Base-by-base conservation (phyloP, 64 coral and sea anemone species). In the Pachyseris speciosa region DNA sequence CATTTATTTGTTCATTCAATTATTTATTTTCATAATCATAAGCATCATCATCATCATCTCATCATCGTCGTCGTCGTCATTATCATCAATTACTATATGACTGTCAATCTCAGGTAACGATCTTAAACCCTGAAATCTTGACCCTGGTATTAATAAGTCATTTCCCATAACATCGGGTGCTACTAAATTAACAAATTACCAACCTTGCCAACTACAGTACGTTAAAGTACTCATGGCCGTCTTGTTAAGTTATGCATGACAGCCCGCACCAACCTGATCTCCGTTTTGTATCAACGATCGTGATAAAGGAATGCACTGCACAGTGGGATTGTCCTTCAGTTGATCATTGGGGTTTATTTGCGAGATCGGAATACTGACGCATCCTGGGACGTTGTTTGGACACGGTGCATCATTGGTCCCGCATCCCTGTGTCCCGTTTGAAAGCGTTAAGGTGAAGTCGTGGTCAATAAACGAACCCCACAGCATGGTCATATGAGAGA, bases 381-480 rank as follows among this genome's bases (percentile, higher is more conserved):
- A 74, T 38, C 69, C 85, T 1, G 49, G 33, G 30, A 55, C 31
- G 5, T 51, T 74, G 4, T 15, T 69, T 24, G 31, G 49, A 43
- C 60, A 66, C 15, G 81, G 37, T 17, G 5, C 37, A 12, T 38
- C 57, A 31, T 53, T 30, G 37, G 38, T 71, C 43, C 38, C 67
- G 60, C 50, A 44, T 58, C 48, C 45, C 10, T 48, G 33, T 8
- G 37, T 34, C 29, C 37, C 8, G 12, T 26, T 63, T 4, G 52
- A 57, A 57, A 57, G n/a, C n/a, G 66, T 69, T 16, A 69, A 69
- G 0, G 84, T 72, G 65, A 87, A 49, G 67, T 87, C 84, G 48
- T 87, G 84, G 69, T 87, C 84, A 17, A 87, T 19, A 40, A 87
- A 87, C 22, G 40, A 47, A 9, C 84, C 84, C 67, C 84, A 87